Evolutionary conservation across 2,888 invertebrate genomes (phyloP), one percentile per base, ranked within the genome.

Genomic region (Colostygia pectinataria): DNA sequence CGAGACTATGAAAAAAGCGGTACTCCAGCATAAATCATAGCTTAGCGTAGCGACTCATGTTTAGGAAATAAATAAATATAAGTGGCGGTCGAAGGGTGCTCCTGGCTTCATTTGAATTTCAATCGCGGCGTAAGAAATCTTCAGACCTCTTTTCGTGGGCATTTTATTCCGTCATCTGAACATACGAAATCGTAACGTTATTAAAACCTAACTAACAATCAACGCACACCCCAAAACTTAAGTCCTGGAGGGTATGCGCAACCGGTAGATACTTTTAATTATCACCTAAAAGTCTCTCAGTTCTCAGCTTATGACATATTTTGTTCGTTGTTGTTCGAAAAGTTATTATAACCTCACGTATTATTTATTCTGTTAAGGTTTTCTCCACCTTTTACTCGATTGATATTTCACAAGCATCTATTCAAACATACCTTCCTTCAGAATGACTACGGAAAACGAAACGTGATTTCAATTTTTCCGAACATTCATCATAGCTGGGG

Each of bases 391-490:
- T 70, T 71, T 62, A 66, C 24, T 12, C 50, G 49, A 69, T 73
- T 71, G 74, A 72, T 71, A 69, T 72, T 71, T 66, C 62, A 58
- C 62, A 62, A 69, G 67, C 63, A 68, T 53, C 66, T 56, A 73
- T 76, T 75, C 70, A 66, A 57, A 63, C 66, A 68, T 67, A 65
- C 64, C 55, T 66, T 66, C 63, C 57, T 59, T 40, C 48, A 45
- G 61, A 73, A 74, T 75, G 67, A 73, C 66, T 70, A 66, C 65
- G 67, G 67, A 59, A 77, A 80, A 74, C 67, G 74, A 74, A 80
- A 79, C 73, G 74, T 72, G 77, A 80, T 81, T 80, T 80, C 75
- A 81, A 82, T 82, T 80, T 57, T 81, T 74, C 68, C 71, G 65
- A 64, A 74, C 78, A 83, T 83, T 83, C 80, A 80, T 81, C 77